Base-by-base conservation (phyloP, 2,888 invertebrate genomes). In the Platynereis dumerilii region DNA sequence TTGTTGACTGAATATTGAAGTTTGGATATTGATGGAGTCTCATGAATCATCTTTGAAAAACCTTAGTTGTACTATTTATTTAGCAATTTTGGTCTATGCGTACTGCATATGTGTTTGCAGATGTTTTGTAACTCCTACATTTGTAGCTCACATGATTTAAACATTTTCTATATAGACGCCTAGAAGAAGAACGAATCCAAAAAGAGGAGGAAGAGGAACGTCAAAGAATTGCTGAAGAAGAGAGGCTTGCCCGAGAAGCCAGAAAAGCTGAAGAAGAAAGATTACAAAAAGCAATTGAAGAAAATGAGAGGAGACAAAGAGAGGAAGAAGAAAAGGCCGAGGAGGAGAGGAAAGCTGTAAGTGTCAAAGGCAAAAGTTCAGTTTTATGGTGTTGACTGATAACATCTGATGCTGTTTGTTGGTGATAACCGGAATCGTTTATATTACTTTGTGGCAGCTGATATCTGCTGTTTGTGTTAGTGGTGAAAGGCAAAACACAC, bases 171-270 rank as follows among this genome's bases (percentile, higher is more conserved):
- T 71, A 3, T 56, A 85, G 89, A 91, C 89, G 91, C 77, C 87
- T 89, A 59, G 91, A 92, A 83, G 87, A 89, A 60, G 91, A 92
- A 81, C 86, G 89, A 60, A 87, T 89, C 73, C 87, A 87, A 63
- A 87, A 88, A 69, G 95, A 95, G 80, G 94, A 94, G 78, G 94
- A 94, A 82, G 90, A 92, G 74, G 91, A 94, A 80, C 87, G 91
- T 58, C 87, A 90, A 55, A 89, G 91, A 65, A 93, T 92, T 80
- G 91, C 91, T 76, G 93, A 94, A 80, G 90, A 92, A 65, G 66
- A 80, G 34, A 72, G 78, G 48, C 69, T 86, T 89, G 62, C 89
- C 68, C 90, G 90, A 75, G 89, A 93, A 80, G 93, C 94, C 79
- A 88, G 92, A 24, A 87, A 88, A 69, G 89, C 91, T 58, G 94